Conservation (phyloP, 2,888 invertebrate genomes). For the Noctuana brunneofusca region DNA sequence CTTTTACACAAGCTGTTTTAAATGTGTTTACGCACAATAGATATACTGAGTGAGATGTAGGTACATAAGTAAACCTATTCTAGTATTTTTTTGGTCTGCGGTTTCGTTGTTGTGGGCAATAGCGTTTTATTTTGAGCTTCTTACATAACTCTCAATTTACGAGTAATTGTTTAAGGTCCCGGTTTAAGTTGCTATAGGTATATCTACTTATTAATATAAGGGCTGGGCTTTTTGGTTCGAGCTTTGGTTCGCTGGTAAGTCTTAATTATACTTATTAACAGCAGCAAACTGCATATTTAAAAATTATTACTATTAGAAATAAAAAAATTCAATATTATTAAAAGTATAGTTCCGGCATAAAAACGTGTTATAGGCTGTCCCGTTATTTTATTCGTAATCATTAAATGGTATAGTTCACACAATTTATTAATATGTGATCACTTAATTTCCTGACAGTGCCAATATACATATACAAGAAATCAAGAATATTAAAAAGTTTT, state of each 20-base stretch:
- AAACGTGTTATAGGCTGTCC: not conserved
- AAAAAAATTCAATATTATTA: no score
- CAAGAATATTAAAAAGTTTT: conserved; percentile 13
- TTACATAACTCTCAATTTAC: not conserved
- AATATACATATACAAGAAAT: conserved; percentile 3
- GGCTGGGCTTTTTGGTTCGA: no score
- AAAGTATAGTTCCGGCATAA: no score
- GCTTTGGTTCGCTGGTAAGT: no score
- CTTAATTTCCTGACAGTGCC: conserved; percentile 20
- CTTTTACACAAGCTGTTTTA: conserved; percentile 57
- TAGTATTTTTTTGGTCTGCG: not conserved
- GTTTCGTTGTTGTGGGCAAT: not conserved
- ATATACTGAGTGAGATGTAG: conserved; percentile 15
- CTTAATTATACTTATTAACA: no score
- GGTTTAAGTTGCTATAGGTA: no score
- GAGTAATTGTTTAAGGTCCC: no score
- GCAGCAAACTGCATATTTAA: no score
- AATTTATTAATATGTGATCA: conserved; percentile 19
- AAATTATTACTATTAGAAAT: no score
- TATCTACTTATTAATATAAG: no score
- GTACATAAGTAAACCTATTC: conserved; percentile 3
- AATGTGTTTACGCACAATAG: conserved; percentile 34
- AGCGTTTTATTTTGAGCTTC: not conserved
- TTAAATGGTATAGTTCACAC: conserved; percentile 22
- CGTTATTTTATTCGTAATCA: conserved; percentile 7